phyloP scores from a whole-genome alignment of 1,140 invertebrate species.

The Drosophila chauvacae region DNA sequence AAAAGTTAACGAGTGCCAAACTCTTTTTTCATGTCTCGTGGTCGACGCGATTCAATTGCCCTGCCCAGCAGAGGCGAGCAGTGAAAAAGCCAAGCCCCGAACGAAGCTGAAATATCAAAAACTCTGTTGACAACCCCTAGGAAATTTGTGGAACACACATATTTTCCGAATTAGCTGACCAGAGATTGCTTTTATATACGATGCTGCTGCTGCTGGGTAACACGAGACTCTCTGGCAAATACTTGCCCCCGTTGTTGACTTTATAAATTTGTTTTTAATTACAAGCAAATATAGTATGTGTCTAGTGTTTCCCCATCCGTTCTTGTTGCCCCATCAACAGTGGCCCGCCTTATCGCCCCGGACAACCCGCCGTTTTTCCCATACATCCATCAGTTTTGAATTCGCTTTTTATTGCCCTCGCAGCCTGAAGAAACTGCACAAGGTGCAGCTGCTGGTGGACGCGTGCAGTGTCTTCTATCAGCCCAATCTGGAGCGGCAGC shows the following conservation, averaged over 20 bases:
- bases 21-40: constrained; percentile 38
- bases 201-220: constrained; percentile 22
- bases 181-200: constrained; percentile 28
- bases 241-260: constrained; percentile 44
- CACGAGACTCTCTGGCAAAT: constrained; percentile 33
- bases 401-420: constrained; percentile 1
- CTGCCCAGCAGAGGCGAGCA: constrained; percentile 4
- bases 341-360: constrained; percentile 24
- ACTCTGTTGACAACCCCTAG: constrained; percentile 45
- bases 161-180: constrained; percentile 38
- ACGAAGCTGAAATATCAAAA: constrained; percentile 50
- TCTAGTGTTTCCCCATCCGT: not conserved
- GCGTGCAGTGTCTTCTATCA: constrained; percentile 81
- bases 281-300: constrained; percentile 51
- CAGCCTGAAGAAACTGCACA: constrained; percentile 82
- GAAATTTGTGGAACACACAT: constrained; percentile 38
- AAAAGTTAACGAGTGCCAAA: constrained; percentile 62
- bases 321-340: not conserved
- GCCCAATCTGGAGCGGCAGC: constrained; percentile 80
- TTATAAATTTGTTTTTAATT: constrained; percentile 71
- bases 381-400: constrained; percentile 24
- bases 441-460: constrained; percentile 77
- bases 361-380: constrained; percentile 24
- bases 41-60: constrained; percentile 48
- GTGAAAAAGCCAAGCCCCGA: constrained; percentile 13